These are phyloP conservation scores for Ivindomyrus marchei DNA, from an alignment of 2,113 vertebrate genomes.

Conservation along the genomic window DNA sequence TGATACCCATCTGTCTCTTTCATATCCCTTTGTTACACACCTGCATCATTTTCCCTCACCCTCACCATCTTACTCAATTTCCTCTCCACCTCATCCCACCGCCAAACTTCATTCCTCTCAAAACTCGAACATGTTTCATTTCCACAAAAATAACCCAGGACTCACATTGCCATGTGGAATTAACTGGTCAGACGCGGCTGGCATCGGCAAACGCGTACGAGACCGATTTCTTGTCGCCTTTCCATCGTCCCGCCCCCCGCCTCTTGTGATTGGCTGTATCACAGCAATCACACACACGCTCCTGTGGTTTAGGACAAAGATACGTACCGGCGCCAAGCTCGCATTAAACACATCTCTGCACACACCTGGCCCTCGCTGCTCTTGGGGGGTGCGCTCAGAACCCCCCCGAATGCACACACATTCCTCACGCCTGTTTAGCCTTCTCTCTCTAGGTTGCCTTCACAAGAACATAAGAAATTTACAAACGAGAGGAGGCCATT, in stretches of 20 bases:
- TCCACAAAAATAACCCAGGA: background rate
- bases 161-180: background rate
- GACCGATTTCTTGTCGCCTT: background rate
- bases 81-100: background rate
- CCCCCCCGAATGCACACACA: background rate
- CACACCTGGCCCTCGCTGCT: background rate
- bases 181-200: background rate
- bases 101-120: background rate
- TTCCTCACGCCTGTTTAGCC: background rate
- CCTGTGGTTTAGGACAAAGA: background rate
- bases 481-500: too few species aligned
- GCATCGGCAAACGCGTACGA: background rate
- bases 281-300: background rate
- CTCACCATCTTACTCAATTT: background rate
- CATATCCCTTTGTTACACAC: background rate
- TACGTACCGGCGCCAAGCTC: background rate
- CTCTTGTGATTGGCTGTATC: background rate
- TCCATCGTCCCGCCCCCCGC: background rate
- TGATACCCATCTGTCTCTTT: background rate
- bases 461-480: too few species aligned
- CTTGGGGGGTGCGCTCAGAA: background rate
- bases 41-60: background rate
- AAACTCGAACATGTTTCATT: background rate
- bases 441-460: slow-evolving; percentile 11
- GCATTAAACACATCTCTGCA: background rate